Base-by-base conservation (phyloP, 1,140 invertebrate species). In the Bombus waltoni region DNA sequence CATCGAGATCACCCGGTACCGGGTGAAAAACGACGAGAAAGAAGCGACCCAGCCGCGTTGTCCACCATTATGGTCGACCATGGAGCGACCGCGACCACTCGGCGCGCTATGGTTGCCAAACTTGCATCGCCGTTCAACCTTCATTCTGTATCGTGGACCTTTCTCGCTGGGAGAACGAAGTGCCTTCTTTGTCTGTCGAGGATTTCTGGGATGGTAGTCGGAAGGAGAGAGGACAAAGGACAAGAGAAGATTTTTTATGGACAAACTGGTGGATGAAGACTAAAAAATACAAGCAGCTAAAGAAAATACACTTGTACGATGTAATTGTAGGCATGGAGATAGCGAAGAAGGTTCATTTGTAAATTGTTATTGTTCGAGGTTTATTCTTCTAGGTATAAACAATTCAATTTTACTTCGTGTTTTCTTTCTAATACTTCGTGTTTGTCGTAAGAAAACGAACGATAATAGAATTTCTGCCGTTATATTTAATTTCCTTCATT, bases 11-110 rank as follows among this genome's bases (percentile, higher is more conserved):
- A 78, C 68, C 84, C 75, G 57, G 53, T 68, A 68, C n/a, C 77
- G 38, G 57, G 53, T 57, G 83, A 87, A 65, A 83, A 85, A 44
- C 40, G 68, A 68, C n/a, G 40, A 28, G 57, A 83, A 62, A 87
- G 59, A 82, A 25, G 35, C 75, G 13, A 78, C 22, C 65, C 18
- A 11, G 22, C 38, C 5, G 32, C 40, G 73, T 42, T 65, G 70
- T n/a, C 59, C 57, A 18, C 59, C 25, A 28, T 18, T 25, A 15
- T 62, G 74, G 3, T 5, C 22, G 40, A 53, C 66, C 62, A 53
- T n/a, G n/a, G 5, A 57, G n/a, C 40, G 68, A 18, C 44, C 65
- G 65, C 44, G 57, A 70, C 18, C 4, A 70, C 53, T 44, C 57
- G n/a, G 25, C 28, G 38, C 28, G 25, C 38, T 66, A 42, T 57